Conservation (phyloP, 2,113 vertebrate genomes). For the Oenanthe melanoleuca region DNA sequence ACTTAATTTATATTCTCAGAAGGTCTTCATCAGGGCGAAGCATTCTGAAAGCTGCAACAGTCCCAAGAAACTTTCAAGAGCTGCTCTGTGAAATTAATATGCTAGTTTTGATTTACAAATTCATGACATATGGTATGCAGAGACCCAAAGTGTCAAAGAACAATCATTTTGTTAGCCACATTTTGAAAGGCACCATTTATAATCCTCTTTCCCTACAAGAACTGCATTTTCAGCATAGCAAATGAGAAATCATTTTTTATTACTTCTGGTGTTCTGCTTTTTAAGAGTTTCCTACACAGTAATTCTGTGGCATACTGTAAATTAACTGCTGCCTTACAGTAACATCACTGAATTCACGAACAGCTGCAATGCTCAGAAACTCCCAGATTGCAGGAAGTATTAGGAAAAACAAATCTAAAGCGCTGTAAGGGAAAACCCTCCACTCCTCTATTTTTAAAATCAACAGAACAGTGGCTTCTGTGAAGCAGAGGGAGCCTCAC, state of each 20-base stretch:
- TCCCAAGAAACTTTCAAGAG: background rate
- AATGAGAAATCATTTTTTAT: background rate
- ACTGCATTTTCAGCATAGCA: background rate
- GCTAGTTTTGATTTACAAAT: background rate
- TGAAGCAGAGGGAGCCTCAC: background rate
- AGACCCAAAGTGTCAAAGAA: background rate
- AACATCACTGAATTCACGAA: background rate
- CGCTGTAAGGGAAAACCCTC: background rate
- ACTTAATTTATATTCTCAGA: background rate
- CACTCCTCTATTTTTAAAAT: background rate
- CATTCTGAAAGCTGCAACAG: background rate
- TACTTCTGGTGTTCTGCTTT: background rate
- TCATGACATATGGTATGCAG: background rate
- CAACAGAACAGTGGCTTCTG: background rate
- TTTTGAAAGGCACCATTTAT: background rate
- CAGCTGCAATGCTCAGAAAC: constrained; percentile 16
- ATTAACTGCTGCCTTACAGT: constrained; percentile 25
- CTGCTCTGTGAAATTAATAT: background rate
- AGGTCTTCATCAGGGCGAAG: background rate
- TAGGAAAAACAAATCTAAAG: background rate
- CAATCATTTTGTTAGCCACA: background rate
- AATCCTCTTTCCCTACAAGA: background rate
- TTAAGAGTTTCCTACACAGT: background rate
- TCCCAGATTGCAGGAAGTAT: background rate
- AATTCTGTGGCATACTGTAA: background rate